Evolutionary conservation across 2,797 vertebrate species (phyloP).

Genomic region (Cottoperca gobio): DNA sequence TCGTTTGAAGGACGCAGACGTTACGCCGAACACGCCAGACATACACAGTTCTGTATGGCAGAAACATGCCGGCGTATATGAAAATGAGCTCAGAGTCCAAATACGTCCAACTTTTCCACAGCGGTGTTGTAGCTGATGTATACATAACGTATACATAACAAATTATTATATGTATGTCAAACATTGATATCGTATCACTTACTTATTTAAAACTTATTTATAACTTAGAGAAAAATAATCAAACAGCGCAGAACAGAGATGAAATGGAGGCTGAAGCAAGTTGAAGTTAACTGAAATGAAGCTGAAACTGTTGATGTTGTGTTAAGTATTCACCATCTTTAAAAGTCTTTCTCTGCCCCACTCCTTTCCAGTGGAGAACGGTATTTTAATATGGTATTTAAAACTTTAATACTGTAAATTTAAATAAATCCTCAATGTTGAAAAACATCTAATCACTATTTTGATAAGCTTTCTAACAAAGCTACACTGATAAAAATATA

Average conservation of each 20-base stretch:
- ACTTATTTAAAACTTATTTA: too few species aligned
- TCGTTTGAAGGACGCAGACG: too few species aligned
- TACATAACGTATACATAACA: too few species aligned
- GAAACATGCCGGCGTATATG: too few species aligned
- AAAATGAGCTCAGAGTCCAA: too few species aligned
- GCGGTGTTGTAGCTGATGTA: too few species aligned
- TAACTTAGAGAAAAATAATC: not conserved
- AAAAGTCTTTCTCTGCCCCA: not conserved
- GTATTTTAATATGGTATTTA: not conserved
- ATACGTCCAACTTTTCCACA: too few species aligned
- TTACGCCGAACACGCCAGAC: too few species aligned
- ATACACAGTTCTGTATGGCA: too few species aligned
- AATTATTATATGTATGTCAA: too few species aligned
- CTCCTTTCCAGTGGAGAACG: not conserved
- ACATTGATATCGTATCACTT: too few species aligned
- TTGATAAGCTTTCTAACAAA: not conserved
- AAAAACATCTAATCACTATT: not conserved
- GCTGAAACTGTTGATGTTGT: not conserved
- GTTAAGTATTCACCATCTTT: not conserved
- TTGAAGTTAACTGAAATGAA: not conserved
- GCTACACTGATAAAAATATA: not conserved
- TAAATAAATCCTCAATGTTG: not conserved
- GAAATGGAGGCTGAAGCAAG: not conserved
- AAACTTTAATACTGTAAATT: not conserved
- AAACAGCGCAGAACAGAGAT: not conserved